Conservation (phyloP, 2,797 vertebrate genomes). For the Siniperca undulata region DNA sequence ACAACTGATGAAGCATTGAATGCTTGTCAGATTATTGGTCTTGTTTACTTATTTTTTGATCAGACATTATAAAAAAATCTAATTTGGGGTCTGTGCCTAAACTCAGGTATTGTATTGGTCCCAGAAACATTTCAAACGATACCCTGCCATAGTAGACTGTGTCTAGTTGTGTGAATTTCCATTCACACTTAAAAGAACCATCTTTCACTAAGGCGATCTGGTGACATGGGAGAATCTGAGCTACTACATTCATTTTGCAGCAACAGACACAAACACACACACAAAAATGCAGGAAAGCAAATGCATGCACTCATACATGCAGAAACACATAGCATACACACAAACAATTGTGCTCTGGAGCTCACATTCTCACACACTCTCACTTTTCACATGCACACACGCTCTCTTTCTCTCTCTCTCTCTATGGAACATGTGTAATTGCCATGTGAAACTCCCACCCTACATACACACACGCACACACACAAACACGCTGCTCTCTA, state of each 20-base stretch:
- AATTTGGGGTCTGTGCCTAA: neutral
- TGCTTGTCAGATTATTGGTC: no score
- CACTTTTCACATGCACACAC: conserved; percentile 1
- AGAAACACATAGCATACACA: conserved; percentile 5
- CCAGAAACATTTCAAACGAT: neutral
- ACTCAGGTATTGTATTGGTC: neutral
- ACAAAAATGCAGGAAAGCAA: neutral
- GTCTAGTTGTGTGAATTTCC: conserved; percentile 10
- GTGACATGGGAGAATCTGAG: conserved; percentile 59
- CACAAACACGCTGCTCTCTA: conserved; percentile 17
- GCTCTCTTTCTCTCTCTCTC: neutral
- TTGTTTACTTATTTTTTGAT: neutral
- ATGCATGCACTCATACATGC: neutral
- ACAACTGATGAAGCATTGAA: neutral
- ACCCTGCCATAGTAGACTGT: neutral
- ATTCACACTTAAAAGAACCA: conserved; percentile 3
- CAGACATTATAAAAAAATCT: neutral
- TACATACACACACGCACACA: conserved; percentile 21
- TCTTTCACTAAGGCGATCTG: conserved; percentile 50
- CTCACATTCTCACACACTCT: neutral
- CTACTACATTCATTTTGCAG: conserved; percentile 4
- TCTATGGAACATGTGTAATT: conserved; percentile 30
- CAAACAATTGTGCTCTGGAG: neutral
- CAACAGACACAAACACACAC: neutral
- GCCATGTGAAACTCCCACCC: conserved; percentile 53